These are phyloP conservation scores for Pseudanteris insignis DNA, from an alignment of 2,888 invertebrate genomes.

Conservation along the genomic window DNA sequence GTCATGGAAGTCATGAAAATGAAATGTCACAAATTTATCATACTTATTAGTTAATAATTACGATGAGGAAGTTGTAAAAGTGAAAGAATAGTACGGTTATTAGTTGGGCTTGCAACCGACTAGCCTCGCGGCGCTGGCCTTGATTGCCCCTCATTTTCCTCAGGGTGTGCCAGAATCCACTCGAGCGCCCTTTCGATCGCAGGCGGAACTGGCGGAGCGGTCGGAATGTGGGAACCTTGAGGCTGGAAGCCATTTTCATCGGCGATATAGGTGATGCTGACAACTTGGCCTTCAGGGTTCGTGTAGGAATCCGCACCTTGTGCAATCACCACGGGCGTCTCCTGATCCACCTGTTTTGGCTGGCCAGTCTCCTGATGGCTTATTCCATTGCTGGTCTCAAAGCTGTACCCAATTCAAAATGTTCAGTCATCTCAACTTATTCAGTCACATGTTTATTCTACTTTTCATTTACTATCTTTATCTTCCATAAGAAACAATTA, in stretches of 20 bases:
- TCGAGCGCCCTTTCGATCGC: constrained; percentile 66
- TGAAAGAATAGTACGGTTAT: constrained; percentile 38
- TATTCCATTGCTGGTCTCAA: constrained; percentile 68
- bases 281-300: constrained; percentile 66
- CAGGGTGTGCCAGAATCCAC: constrained; percentile 66
- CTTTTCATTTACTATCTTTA: too few species aligned
- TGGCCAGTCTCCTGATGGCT: constrained; percentile 66
- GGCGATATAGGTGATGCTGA: constrained; percentile 64
- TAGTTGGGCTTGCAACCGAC: constrained; percentile 25
- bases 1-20: too few species aligned
- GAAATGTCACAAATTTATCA: too few species aligned
- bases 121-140: constrained; percentile 44
- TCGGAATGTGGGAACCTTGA: constrained; percentile 65
- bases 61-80: constrained; percentile 27
- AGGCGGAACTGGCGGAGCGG: constrained; percentile 65
- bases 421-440: not conserved
- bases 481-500: too few species aligned
- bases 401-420: constrained; percentile 52
- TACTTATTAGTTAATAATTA: not conserved
- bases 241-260: constrained; percentile 66
- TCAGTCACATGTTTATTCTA: too few species aligned
- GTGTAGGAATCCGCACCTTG: constrained; percentile 66
- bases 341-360: constrained; percentile 63
- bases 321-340: constrained; percentile 63
- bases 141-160: constrained; percentile 58